Evolutionary conservation across 2,888 invertebrate genomes (phyloP).

Genomic region (Lasioglossum marginatum): DNA sequence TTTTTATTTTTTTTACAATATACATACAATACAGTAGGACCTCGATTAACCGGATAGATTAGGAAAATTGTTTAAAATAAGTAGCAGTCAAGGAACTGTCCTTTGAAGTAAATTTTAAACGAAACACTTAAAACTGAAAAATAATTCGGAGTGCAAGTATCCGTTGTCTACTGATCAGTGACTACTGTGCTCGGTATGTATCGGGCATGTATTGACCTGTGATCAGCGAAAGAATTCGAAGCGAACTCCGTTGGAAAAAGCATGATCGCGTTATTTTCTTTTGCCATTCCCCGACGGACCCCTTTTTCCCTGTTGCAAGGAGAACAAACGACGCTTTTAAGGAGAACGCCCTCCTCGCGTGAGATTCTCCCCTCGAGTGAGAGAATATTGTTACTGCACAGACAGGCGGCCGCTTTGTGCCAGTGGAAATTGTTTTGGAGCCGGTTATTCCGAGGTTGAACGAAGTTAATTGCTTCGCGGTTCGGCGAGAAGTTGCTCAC

Average conservation of each 20-base stretch:
- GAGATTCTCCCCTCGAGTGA: conserved; percentile 14
- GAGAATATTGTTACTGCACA: conserved; percentile 47
- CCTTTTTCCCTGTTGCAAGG: neutral
- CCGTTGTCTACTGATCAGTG: no score
- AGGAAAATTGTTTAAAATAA: no score
- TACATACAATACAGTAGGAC: no score
- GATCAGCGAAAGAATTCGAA: conserved; percentile 35
- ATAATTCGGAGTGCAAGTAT: no score
- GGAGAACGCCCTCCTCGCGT: neutral
- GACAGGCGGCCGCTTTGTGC: conserved; percentile 36
- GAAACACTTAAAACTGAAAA: no score
- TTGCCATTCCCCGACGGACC: neutral
- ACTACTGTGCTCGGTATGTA: neutral
- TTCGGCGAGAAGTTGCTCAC: neutral
- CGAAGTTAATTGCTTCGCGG: conserved; percentile 31
- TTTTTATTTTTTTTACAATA: neutral
- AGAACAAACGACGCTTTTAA: conserved; percentile 34
- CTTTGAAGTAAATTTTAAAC: no score
- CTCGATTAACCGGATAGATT: no score
- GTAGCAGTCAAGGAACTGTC: no score
- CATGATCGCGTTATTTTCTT: conserved; percentile 43
- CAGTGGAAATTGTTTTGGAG: conserved; percentile 28
- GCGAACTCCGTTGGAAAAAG: conserved; percentile 1
- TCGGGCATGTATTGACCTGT: conserved; percentile 14
- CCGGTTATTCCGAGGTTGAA: conserved; percentile 26